phyloP scores from a whole-genome alignment of 2,888 invertebrate genomes.

The Conistra vaccinii region DNA sequence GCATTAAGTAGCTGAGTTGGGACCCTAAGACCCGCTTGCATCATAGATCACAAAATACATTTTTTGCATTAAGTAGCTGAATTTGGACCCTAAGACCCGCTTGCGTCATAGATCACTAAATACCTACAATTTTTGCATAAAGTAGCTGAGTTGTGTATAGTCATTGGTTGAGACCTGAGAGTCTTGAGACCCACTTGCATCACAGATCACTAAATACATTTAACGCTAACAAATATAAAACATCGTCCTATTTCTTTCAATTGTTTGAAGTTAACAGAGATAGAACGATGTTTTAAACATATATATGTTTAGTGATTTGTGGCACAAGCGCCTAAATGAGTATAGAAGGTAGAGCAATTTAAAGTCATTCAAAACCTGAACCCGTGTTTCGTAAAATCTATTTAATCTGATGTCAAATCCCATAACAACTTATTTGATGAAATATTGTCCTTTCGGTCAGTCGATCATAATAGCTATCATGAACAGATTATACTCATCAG shows the following conservation, averaged over 20 bases:
- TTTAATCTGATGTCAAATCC: constrained; percentile 7
- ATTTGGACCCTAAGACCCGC: too few relatives aligned
- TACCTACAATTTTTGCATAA: too few relatives aligned
- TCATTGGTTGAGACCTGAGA: too few relatives aligned
- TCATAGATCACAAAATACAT: too few relatives aligned
- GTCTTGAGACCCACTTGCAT: too few relatives aligned
- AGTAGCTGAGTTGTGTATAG: too few relatives aligned
- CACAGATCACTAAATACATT: too few relatives aligned
- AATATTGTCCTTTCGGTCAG: constrained; percentile 1
- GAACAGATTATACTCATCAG: background rate
- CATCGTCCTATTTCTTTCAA: background rate
- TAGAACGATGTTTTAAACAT: background rate
- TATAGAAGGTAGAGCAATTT: background rate
- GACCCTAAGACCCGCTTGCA: too few relatives aligned
- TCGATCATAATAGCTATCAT: background rate
- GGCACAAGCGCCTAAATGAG: background rate
- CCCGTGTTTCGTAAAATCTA: constrained; percentile 3
- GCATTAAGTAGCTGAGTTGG: too few relatives aligned
- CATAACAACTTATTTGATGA: constrained; percentile 6
- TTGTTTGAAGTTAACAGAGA: background rate
- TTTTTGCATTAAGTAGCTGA: too few relatives aligned
- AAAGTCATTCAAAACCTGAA: background rate
- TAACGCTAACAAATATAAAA: too few relatives aligned
- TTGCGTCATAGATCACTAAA: too few relatives aligned
- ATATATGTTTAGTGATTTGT: background rate